These are phyloP conservation scores for Phacellophora camtschatica DNA, from an alignment of 30 jellyfish, hydroid and myxozoan genomes.

Conservation along the genomic window DNA sequence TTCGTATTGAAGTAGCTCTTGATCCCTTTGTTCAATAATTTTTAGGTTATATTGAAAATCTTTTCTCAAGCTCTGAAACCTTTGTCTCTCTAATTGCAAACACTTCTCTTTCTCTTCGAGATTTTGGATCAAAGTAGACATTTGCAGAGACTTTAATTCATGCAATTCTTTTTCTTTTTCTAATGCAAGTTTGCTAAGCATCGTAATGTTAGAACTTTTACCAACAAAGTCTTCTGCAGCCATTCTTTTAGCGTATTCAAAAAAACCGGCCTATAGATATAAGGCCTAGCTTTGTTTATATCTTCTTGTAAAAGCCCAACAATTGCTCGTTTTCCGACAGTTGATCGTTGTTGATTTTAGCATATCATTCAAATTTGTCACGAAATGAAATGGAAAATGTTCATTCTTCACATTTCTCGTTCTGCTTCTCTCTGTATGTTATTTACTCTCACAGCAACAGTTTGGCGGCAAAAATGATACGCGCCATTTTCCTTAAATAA, in stretches of 20 bases:
- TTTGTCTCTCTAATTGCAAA: conserved; percentile 52
- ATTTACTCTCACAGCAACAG: no score
- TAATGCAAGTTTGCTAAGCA: conserved; percentile 51
- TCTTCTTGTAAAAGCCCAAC: no score
- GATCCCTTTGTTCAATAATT: conserved; percentile 72
- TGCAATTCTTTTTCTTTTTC: conserved; percentile 76
- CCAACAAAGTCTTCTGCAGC: not conserved
- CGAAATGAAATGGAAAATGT: no score
- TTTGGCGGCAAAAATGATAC: no score
- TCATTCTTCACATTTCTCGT: no score
- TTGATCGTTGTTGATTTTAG: no score
- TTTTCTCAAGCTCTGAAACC: conserved; percentile 55
- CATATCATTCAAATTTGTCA: no score
- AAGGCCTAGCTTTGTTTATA: no score
- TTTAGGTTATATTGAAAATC: conserved; percentile 76
- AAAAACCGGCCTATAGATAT: no score
- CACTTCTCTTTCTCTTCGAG: conserved; percentile 60
- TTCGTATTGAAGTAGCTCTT: conserved; percentile 67
- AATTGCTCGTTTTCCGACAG: no score
- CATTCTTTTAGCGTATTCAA: not conserved
- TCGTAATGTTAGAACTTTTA: not conserved
- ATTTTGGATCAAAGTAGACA: conserved; percentile 36
- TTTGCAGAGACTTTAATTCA: conserved; percentile 24
- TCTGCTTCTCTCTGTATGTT: no score
- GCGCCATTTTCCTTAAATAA: no score